Evolutionary conservation across 2,113 vertebrate species (phyloP), one percentile per base, ranked within the genome.

Genomic region (Lepus timidus): DNA sequence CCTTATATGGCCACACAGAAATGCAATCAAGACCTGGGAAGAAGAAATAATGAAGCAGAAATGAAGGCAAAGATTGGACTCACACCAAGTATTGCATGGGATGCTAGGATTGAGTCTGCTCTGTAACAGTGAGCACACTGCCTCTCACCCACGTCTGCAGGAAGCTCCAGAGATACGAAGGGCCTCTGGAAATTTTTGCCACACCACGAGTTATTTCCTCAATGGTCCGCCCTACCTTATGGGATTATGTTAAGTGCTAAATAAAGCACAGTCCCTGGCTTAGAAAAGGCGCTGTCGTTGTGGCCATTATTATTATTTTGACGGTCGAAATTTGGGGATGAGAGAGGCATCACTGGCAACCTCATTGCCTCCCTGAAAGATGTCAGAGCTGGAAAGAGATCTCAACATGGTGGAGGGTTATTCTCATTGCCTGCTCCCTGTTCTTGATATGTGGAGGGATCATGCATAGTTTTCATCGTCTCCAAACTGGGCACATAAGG

Each of bases 81-180:
- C 17, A 80, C 20, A 11, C 3, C 76, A 33, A 52, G 3, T 44
- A 25, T 64, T 88, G 6, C 16, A 9, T 16, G 4, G 51, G 49
- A 89, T 10, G n/a, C 25, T 52, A 44, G 19, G 20, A 8, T 62
- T 29, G 67, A 80, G 12, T 10, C 31, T 29, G 9, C 84, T 88
- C 62, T 74, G 4, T 85, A 44, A 61, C n/a, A 36, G 5, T 44
- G 65, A 75, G 65, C 29, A 61, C 44, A 31, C 58, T 71, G 39
- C 23, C 22, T 87, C 76, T 62, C n/a, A 29, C 70, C 29, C 19
- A 6, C n/a, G 91, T 85, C 86, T 75, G 68, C 80, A 88, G 88
- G 76, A 93, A 90, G 49, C 89, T 93, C 55, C 83, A 11, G 49
- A 85, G 82, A 90, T 78, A 64, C 55, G 62, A 71, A 83, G 55